Evolutionary conservation across 2,113 vertebrate species (phyloP).

Genomic region (Hippopotamus amphibius): DNA sequence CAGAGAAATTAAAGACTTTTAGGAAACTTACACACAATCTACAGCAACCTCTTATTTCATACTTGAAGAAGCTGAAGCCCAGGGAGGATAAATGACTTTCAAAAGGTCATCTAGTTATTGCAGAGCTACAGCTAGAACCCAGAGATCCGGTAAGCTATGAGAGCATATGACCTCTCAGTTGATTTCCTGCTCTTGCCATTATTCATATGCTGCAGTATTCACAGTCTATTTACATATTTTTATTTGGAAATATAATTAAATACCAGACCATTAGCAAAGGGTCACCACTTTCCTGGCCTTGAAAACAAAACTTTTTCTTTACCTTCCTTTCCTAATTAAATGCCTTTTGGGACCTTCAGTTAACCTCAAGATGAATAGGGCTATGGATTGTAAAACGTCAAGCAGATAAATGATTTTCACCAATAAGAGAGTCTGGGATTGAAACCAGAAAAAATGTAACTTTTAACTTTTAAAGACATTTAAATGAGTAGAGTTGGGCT

Average conservation of each 20-base stretch:
- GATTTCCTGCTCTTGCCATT: slow-evolving; percentile 69
- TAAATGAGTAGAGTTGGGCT: slow-evolving; percentile 9
- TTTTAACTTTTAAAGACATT: slow-evolving; percentile 61
- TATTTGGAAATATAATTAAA: slow-evolving; percentile 79
- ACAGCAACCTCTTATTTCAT: slow-evolving; percentile 55
- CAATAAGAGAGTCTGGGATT: slow-evolving; percentile 10
- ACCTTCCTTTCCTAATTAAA: slow-evolving; percentile 65
- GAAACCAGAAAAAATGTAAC: slow-evolving; percentile 52
- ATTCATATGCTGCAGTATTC: slow-evolving; percentile 72
- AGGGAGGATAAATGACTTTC: slow-evolving; percentile 67
- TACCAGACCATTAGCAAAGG: slow-evolving; percentile 23
- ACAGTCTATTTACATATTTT: slow-evolving; percentile 75
- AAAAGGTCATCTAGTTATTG: slow-evolving; percentile 70
- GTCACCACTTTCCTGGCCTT: slow-evolving; percentile 47
- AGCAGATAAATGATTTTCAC: slow-evolving; percentile 46
- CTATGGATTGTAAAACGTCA: background rate
- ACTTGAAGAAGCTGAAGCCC: slow-evolving; percentile 2
- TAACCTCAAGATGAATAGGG: slow-evolving; percentile 63
- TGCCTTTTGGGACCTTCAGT: slow-evolving; percentile 58
- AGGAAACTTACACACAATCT: slow-evolving; percentile 11
- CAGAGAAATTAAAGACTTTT: slow-evolving; percentile 22
- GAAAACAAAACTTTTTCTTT: slow-evolving; percentile 62
- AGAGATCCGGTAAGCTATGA: background rate
- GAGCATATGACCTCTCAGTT: background rate
- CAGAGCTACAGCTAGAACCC: slow-evolving; percentile 18